Evolutionary conservation across 2,113 vertebrate genomes (phyloP).

Genomic region (Elaphurus davidianus): DNA sequence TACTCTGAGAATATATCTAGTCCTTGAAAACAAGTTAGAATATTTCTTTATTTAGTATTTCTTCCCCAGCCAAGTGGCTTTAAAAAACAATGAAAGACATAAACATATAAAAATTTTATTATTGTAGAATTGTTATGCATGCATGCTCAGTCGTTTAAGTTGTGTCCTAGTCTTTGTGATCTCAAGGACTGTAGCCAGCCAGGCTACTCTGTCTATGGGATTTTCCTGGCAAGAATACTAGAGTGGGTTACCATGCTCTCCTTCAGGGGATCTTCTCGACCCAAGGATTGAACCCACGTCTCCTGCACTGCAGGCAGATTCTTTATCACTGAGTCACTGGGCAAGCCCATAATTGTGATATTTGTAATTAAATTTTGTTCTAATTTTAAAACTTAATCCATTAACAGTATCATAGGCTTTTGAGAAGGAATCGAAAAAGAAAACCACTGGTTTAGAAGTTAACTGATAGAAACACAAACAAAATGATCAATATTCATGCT

Average conservation of each 20-base stretch:
- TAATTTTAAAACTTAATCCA: background rate
- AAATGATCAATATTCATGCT: background rate
- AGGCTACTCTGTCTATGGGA: background rate
- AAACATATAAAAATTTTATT: background rate
- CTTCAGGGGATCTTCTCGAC: background rate
- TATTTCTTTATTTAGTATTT: background rate
- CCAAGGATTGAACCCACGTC: background rate
- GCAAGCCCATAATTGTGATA: background rate
- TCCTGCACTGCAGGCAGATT: background rate
- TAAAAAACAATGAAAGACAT: background rate
- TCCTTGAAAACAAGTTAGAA: background rate
- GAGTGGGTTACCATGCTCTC: background rate
- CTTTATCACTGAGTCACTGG: background rate
- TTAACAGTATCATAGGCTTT: background rate
- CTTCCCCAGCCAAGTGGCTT: background rate
- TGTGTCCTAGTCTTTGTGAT: background rate
- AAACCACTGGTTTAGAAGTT: background rate
- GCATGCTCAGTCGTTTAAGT: background rate
- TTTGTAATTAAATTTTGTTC: background rate
- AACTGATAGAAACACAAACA: background rate
- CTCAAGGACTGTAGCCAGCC: background rate
- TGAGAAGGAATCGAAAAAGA: background rate
- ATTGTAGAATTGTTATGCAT: background rate
- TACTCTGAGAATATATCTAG: background rate
- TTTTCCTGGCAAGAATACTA: background rate